Evolutionary conservation across 2,797 vertebrate genomes (phyloP).

Genomic region (Chelonia mydas): DNA sequence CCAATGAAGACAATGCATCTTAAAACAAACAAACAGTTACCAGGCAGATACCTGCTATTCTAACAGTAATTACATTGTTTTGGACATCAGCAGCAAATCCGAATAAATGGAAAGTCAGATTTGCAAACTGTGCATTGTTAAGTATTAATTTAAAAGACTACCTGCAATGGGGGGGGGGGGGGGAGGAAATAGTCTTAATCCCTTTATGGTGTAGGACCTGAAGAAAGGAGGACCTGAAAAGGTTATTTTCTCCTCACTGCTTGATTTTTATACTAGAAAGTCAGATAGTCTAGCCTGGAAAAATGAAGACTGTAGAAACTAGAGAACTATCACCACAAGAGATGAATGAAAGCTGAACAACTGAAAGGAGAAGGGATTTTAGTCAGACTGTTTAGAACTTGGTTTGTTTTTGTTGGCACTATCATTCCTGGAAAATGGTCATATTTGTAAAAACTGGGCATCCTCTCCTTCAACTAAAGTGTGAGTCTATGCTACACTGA

Average conservation of each 20-base stretch:
- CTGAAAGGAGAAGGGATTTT: background rate
- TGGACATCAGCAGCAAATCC: background rate
- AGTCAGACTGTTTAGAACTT: background rate
- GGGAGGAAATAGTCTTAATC: background rate
- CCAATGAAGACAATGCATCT: background rate
- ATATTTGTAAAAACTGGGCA: background rate
- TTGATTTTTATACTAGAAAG: background rate
- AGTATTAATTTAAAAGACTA: background rate
- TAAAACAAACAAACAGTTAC: background rate
- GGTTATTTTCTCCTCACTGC: background rate
- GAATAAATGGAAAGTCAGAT: background rate
- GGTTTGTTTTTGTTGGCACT: background rate
- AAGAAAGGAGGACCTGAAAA: background rate
- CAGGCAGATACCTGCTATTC: background rate
- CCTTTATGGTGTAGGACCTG: background rate
- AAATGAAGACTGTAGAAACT: background rate
- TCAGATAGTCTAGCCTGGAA: background rate
- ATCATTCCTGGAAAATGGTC: background rate
- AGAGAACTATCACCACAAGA: background rate
- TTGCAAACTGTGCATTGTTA: background rate
- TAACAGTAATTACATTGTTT: background rate
- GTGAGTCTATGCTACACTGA: background rate
- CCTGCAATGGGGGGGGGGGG: background rate
- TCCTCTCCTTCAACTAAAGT: background rate
- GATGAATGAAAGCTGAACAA: background rate